Conservation (phyloP, 2,888 invertebrate species). For the Folsomia manolachei region DNA sequence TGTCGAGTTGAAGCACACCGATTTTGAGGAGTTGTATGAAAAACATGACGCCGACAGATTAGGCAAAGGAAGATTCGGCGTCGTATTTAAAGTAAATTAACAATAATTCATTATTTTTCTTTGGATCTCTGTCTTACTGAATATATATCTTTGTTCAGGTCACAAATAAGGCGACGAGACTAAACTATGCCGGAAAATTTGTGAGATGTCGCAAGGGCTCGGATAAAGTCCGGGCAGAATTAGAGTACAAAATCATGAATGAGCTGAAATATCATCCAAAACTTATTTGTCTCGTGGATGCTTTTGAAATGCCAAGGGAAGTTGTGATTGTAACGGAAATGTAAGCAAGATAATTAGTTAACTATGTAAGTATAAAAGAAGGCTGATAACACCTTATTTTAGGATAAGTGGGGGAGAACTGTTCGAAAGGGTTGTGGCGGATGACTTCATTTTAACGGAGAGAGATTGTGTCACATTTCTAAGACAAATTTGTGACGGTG, state of each 20-base stretch:
- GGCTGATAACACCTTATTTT: slow-evolving; percentile 28
- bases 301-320: slow-evolving; percentile 72
- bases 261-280: slow-evolving; percentile 73
- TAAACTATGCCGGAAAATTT: slow-evolving; percentile 77
- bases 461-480: slow-evolving; percentile 70
- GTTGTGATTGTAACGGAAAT: slow-evolving; percentile 87
- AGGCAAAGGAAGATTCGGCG: slow-evolving; percentile 72
- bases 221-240: slow-evolving; percentile 71
- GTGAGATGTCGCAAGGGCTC: slow-evolving; percentile 70
- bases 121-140: neutral
- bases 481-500: slow-evolving; percentile 86
- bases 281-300: slow-evolving; percentile 76
- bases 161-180: slow-evolving; percentile 64
- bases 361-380: neutral
- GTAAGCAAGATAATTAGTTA: slow-evolving; percentile 61
- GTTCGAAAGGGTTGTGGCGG: slow-evolving; percentile 88
- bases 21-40: slow-evolving; percentile 51
- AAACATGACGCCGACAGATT: slow-evolving; percentile 69
- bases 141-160: slow-evolving; percentile 53
- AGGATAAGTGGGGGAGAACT: slow-evolving; percentile 91
- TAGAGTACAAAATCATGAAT: slow-evolving; percentile 85
- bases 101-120: neutral
- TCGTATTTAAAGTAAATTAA: slow-evolving; percentile 61
- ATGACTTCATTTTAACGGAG: slow-evolving; percentile 88
- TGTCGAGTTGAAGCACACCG: slow-evolving; percentile 27